These are phyloP conservation scores for Artibeus lituratus DNA, from an alignment of 2,797 vertebrate species.

Conservation along the genomic window DNA sequence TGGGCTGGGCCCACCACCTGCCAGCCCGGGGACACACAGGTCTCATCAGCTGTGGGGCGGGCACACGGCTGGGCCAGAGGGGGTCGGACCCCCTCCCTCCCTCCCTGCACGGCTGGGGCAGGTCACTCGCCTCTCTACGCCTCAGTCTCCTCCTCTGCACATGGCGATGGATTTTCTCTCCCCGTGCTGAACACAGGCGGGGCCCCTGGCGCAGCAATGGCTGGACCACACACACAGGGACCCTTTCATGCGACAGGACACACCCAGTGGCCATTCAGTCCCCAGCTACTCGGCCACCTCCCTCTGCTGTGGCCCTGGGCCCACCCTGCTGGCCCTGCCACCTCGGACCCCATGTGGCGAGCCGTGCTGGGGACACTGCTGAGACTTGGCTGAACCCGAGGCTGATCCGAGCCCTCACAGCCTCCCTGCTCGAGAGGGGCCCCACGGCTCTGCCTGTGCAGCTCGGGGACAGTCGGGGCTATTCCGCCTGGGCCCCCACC, in stretches of 20 bases:
- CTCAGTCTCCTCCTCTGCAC: too few relatives aligned
- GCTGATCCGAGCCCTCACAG: background rate
- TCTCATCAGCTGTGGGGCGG: fast-evolving
- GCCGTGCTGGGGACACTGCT: fast-evolving
- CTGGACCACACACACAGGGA: fast-evolving
- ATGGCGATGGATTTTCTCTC: fast-evolving
- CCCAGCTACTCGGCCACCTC: background rate
- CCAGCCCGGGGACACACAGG: background rate
- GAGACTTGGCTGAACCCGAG: fast-evolving
- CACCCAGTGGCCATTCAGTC: background rate
- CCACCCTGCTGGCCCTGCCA: background rate
- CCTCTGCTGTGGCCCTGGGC: background rate
- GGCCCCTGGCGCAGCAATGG: background rate
- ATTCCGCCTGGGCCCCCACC: background rate
- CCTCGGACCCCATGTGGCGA: background rate
- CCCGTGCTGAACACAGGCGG: background rate
- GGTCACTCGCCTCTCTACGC: background rate
- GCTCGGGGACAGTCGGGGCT: background rate
- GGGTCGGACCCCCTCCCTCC: fast-evolving
- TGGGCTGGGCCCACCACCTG: background rate
- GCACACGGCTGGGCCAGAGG: background rate
- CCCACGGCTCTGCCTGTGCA: background rate
- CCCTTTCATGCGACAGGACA: fast-evolving
- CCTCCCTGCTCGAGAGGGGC: background rate
- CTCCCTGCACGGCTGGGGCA: fast-evolving